phyloP scores from a whole-genome alignment of 2,888 invertebrate genomes.

The Phalangium opilio region DNA sequence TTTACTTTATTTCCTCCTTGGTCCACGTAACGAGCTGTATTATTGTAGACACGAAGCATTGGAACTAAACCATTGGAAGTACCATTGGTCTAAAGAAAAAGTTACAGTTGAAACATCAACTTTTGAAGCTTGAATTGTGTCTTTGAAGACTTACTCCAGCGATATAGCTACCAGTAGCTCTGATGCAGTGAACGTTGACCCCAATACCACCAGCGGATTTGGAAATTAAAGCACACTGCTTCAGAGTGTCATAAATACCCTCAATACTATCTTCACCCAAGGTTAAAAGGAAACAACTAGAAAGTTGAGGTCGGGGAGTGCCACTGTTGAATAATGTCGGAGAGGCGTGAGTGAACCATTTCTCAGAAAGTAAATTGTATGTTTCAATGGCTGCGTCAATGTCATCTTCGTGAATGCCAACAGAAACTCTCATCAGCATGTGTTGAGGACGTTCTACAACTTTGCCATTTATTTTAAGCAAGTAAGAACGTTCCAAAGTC shows the following conservation, averaged over 20 bases:
- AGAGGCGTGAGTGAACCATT: constrained; percentile 94
- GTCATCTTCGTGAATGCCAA: constrained; percentile 90
- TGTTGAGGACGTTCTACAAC: constrained; percentile 92
- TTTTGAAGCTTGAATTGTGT: too few relatives aligned
- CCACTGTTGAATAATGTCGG: constrained; percentile 94
- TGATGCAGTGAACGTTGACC: constrained; percentile 84
- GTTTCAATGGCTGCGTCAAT: constrained; percentile 86
- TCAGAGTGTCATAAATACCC: constrained; percentile 81
- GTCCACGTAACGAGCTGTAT: constrained; percentile 89
- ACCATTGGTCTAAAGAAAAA: constrained; percentile 54
- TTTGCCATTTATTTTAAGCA: constrained; percentile 77
- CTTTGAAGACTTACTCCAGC: constrained; percentile 45
- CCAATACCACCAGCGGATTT: constrained; percentile 97
- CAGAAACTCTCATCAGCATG: constrained; percentile 92
- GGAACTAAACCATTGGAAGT: constrained; percentile 90
- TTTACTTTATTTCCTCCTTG: constrained; percentile 82
- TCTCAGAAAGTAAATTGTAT: constrained; percentile 82
- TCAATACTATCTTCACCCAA: constrained; percentile 91
- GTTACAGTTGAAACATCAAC: too few relatives aligned
- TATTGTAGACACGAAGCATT: constrained; percentile 87
- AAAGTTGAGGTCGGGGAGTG: constrained; percentile 76
- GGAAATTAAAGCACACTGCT: constrained; percentile 85
- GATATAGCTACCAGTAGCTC: constrained; percentile 79
- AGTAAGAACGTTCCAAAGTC: constrained; percentile 87
- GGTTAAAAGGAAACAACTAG: constrained; percentile 77